phyloP scores from a whole-genome alignment of 2,797 vertebrate genomes.

The Cheracebus regulus region DNA sequence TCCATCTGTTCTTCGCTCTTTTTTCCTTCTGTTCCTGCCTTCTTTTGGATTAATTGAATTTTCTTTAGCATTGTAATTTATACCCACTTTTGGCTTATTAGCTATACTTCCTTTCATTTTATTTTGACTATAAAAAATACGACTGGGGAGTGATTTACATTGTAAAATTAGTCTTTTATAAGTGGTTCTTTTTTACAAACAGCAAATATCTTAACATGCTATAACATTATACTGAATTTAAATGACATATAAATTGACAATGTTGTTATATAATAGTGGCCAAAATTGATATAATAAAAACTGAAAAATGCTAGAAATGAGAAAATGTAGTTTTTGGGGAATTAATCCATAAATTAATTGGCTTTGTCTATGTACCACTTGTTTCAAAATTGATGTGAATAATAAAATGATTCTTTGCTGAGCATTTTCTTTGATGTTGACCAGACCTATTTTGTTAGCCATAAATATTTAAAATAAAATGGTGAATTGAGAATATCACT shows the following conservation, averaged over 20 bases:
- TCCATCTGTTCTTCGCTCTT: neutral
- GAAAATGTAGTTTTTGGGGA: neutral
- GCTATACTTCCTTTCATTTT: neutral
- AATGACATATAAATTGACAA: neutral
- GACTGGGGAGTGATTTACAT: neutral
- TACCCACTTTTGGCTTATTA: neutral
- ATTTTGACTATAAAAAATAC: neutral
- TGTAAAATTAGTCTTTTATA: neutral
- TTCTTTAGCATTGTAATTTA: conserved; percentile 10
- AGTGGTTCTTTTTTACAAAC: neutral
- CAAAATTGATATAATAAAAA: neutral
- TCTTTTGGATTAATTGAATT: neutral
- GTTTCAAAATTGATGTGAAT: neutral
- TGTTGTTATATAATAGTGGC: neutral
- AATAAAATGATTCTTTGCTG: neutral
- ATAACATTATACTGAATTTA: neutral
- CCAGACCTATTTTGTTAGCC: neutral
- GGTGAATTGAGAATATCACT: neutral
- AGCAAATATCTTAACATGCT: neutral
- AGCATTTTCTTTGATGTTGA: neutral
- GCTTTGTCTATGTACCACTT: neutral
- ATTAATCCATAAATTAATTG: neutral
- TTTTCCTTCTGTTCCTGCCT: neutral
- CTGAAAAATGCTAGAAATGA: neutral
- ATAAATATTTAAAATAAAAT: neutral